Evolutionary conservation across 64 coral and sea anemone species (phyloP).

Genomic region (Anthopleura sola): DNA sequence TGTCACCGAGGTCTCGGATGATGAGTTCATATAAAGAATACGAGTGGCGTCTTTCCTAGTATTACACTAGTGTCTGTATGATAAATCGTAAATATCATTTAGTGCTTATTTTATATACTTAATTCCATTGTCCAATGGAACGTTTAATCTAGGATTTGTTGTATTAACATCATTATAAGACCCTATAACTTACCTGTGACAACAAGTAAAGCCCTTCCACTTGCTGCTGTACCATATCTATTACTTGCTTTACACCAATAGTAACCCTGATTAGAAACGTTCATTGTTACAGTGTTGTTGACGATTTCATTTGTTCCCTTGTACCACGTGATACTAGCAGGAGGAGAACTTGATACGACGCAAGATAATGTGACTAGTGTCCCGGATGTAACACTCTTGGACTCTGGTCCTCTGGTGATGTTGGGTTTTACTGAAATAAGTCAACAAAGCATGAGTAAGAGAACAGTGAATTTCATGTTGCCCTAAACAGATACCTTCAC

Average conservation of each 20-base stretch:
- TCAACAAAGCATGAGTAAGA: no score
- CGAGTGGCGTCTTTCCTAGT: no score
- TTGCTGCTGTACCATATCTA: not conserved
- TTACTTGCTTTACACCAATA: constrained; percentile 36
- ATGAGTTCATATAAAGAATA: no score
- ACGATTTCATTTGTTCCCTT: not conserved
- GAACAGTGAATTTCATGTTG: no score
- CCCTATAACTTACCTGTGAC: constrained; percentile 16
- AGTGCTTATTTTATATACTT: no score
- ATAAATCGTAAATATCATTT: no score
- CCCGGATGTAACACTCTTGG: not conserved
- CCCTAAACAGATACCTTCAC: no score
- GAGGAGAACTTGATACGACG: not conserved
- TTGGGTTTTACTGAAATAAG: not conserved
- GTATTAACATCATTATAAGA: not conserved
- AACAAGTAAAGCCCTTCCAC: constrained; percentile 20
- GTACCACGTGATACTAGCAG: not conserved
- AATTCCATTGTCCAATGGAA: no score
- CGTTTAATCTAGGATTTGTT: not conserved
- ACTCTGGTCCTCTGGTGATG: not conserved
- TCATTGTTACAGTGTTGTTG: not conserved
- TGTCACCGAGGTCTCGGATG: no score
- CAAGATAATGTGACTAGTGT: not conserved
- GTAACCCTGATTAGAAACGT: no score
- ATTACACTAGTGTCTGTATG: no score